A percentile compares a stretch with the other conserved stretches of the same genome.
These are phyloP conservation scores for Coturnix japonica DNA, from an alignment of 2,113 vertebrate genomes.

Conservation along the genomic window DNA sequence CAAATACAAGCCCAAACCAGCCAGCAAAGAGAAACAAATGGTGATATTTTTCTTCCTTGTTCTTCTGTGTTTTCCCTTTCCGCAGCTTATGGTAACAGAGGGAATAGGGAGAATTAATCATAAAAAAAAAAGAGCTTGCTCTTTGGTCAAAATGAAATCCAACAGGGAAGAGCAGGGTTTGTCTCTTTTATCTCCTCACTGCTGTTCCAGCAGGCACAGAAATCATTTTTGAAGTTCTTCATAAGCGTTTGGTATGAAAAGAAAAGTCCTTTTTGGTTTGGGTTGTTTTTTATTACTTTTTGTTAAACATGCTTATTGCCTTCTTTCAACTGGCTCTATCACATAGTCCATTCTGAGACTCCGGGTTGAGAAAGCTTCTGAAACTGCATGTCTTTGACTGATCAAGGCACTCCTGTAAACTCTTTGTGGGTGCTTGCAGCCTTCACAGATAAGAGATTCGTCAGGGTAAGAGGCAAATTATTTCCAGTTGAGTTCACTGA, in stretches of 20 bases:
- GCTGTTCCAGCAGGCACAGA: background rate
- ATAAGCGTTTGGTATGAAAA: background rate
- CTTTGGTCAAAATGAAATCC: constrained; percentile 17
- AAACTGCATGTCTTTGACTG: background rate
- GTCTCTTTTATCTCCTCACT: constrained; percentile 6
- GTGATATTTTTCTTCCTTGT: background rate
- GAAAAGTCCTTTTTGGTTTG: background rate
- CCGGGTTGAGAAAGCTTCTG: background rate
- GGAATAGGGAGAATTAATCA: background rate
- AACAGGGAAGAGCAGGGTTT: background rate
- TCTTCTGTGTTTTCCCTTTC: background rate
- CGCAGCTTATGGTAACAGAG: background rate
- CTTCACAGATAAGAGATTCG: background rate
- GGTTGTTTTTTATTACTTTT: background rate
- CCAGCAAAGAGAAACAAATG: background rate
- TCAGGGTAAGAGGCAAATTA: background rate
- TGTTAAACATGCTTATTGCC: background rate
- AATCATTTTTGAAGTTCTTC: background rate
- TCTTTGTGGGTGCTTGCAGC: background rate
- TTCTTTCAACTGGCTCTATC: background rate
- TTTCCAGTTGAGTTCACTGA: background rate
- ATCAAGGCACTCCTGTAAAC: background rate
- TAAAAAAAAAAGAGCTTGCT: background rate
- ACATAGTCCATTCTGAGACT: background rate
- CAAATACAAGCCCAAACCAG: background rate